Conservation (phyloP, 23 tunicate species). For the Aplidium turbinatum region DNA sequence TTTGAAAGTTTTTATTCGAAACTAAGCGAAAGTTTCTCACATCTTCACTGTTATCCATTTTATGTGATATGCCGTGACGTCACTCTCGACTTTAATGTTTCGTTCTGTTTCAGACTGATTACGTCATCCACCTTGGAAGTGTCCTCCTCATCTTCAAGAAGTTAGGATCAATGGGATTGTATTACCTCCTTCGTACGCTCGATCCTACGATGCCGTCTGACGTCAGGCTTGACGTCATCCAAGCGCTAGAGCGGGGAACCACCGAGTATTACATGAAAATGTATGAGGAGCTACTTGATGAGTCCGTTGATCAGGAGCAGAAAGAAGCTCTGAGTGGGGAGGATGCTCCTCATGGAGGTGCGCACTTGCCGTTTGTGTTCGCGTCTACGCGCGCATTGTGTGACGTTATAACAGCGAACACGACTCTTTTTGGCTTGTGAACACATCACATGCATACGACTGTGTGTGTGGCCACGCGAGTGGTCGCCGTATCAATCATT, state of each 20-base stretch:
- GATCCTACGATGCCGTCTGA: slow-evolving; percentile 46
- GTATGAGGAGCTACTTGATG: slow-evolving; percentile 43
- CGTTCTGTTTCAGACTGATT: slow-evolving; percentile 19
- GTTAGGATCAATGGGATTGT: slow-evolving; percentile 31
- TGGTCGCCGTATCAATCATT: too few relatives aligned
- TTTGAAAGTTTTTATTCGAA: too few relatives aligned
- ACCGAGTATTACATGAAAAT: slow-evolving; percentile 47
- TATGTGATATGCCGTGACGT: neutral
- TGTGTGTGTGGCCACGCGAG: too few relatives aligned
- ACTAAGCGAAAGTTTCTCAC: too few relatives aligned
- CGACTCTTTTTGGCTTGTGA: too few relatives aligned
- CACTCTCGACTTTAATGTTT: neutral
- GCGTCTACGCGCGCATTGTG: too few relatives aligned
- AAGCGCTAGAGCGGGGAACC: slow-evolving; percentile 40
- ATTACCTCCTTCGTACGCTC: slow-evolving; percentile 30
- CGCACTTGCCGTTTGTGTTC: too few relatives aligned
- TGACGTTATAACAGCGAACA: too few relatives aligned
- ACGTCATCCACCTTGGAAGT: slow-evolving; percentile 50
- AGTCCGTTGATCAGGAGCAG: slow-evolving; percentile 30
- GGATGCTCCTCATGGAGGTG: slow-evolving; percentile 20
- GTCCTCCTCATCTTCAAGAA: slow-evolving; percentile 42
- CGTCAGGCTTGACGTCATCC: slow-evolving; percentile 43
- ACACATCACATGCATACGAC: too few relatives aligned
- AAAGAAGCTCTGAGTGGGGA: neutral
- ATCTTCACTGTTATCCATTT: too few relatives aligned